These are phyloP conservation scores for Xestia sexstrigata DNA, from an alignment of 2,888 invertebrate genomes.

Conservation along the genomic window DNA sequence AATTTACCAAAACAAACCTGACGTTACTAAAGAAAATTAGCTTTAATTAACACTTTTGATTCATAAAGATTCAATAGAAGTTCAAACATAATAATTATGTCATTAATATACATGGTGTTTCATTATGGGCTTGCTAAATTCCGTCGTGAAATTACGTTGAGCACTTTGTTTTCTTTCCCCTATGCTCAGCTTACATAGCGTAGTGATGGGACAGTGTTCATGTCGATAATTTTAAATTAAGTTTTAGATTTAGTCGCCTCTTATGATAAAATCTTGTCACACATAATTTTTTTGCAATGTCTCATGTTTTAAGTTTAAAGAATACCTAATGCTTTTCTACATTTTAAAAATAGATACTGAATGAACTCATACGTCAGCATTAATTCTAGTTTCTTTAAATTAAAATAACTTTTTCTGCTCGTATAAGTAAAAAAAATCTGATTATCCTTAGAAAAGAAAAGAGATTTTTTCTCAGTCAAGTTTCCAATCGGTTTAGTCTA, in stretches of 20 bases:
- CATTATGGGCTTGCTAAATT: constrained; percentile 72
- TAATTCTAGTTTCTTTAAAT: background rate
- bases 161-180: constrained; percentile 82
- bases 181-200: constrained; percentile 80
- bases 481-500: background rate
- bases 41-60: constrained; percentile 20
- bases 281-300: background rate
- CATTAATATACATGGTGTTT: constrained; percentile 66
- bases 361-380: background rate
- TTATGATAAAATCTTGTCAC: background rate
- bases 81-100: constrained; percentile 57
- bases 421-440: background rate
- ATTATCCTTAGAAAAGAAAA: background rate
- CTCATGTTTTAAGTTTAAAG: background rate
- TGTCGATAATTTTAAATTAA: constrained; percentile 62
- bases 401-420: background rate
- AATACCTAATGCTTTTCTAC: background rate
- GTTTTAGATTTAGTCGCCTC: background rate
- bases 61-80: constrained; percentile 47
- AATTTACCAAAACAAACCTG: background rate
- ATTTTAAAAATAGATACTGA: background rate
- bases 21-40: background rate
- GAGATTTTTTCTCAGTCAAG: background rate
- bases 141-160: constrained; percentile 77
- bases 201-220: constrained; percentile 55